A percentile compares a stretch with the other conserved stretches of the same genome.
Conservation (phyloP, 2,888 invertebrate genomes). For the Cetonia aurata region DNA sequence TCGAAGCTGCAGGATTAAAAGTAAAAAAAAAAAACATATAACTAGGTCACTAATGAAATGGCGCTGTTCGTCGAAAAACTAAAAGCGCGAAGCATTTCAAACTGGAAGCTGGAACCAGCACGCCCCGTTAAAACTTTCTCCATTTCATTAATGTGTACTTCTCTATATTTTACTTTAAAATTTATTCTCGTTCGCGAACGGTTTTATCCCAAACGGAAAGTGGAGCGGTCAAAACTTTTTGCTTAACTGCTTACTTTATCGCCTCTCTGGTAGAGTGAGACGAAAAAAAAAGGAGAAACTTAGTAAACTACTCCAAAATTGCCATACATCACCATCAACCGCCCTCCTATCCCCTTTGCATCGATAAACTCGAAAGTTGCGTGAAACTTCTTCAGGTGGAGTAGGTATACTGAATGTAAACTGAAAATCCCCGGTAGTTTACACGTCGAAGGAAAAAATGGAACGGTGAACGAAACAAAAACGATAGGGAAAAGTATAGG, state of each 20-base stretch:
- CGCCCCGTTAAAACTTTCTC: not conserved
- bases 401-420: constrained; percentile 13
- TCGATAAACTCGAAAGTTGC: constrained; percentile 30
- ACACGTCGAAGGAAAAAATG: not conserved
- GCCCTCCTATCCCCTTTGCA: constrained; percentile 23
- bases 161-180: constrained; percentile 26
- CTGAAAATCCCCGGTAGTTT: constrained; percentile 3
- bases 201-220: constrained; percentile 18
- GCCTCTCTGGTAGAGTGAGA: not conserved
- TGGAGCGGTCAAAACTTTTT: constrained; percentile 30
- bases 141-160: constrained; percentile 34
- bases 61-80: too few relatives aligned
- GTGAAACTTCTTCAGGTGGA: constrained; percentile 27
- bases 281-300: constrained; percentile 13
- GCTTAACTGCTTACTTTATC: constrained; percentile 37
- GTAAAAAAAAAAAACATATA: too few relatives aligned
- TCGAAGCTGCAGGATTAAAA: too few relatives aligned
- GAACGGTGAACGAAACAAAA: constrained; percentile 9
- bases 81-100: too few relatives aligned
- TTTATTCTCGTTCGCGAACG: constrained; percentile 21
- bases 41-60: too few relatives aligned
- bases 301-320: constrained; percentile 39
- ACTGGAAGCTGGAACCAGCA: too few relatives aligned
- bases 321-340: constrained; percentile 38
- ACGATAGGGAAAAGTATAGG: constrained; percentile 11